phyloP scores from a whole-genome alignment of 2,113 vertebrate species.

The Colinus virginianus region DNA sequence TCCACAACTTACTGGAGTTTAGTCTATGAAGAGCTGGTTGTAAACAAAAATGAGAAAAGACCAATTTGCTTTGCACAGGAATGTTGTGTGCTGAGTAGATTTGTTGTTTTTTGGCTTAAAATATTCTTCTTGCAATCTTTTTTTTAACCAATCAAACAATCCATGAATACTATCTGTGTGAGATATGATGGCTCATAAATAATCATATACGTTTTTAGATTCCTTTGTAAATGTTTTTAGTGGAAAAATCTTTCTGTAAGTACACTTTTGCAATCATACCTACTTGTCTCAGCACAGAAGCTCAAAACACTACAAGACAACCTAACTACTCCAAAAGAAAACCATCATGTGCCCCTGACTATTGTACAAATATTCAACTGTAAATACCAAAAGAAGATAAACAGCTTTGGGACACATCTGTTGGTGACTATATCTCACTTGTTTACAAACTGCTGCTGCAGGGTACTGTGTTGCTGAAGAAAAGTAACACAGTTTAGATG shows the following conservation, averaged over 20 bases:
- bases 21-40: constrained; percentile 76
- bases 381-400: background rate
- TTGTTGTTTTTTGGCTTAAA: constrained; percentile 37
- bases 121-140: constrained; percentile 37
- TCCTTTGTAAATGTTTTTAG: background rate
- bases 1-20: constrained; percentile 77
- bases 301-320: background rate
- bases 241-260: background rate
- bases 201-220: background rate
- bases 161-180: constrained; percentile 28
- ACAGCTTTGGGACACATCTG: background rate
- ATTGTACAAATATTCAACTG: background rate
- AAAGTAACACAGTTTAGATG: background rate
- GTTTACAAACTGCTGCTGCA: background rate
- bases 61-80: constrained; percentile 61
- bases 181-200: constrained; percentile 3
- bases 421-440: background rate
- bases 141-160: constrained; percentile 44
- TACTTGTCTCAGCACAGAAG: background rate
- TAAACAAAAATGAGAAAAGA: constrained; percentile 79
- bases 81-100: constrained; percentile 35
- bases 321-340: background rate
- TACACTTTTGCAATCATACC: background rate
- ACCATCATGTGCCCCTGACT: background rate
- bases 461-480: background rate